These are phyloP conservation scores for Actinia tenebrosa DNA, from an alignment of 64 coral and sea anemone species.

Conservation along the genomic window DNA sequence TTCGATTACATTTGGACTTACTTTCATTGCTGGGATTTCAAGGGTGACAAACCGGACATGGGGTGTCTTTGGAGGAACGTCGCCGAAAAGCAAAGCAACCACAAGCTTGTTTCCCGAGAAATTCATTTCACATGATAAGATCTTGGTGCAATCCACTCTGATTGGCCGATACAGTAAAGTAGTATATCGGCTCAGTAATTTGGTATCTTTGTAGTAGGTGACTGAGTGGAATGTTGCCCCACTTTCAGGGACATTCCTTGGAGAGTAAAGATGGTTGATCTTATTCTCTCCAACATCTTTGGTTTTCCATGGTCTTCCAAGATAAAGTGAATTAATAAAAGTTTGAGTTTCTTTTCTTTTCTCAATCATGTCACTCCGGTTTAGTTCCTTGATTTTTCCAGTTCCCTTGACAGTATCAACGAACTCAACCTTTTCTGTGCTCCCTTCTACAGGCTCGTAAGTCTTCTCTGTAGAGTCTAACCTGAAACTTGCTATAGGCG, in stretches of 20 bases:
- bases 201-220: conserved; percentile 27
- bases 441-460: conserved; percentile 49
- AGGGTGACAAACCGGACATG: conserved; percentile 59
- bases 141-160: conserved; percentile 34
- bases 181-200: conserved; percentile 43
- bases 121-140: conserved; percentile 51
- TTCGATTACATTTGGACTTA: conserved; percentile 56
- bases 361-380: conserved; percentile 54
- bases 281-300: conserved; percentile 32
- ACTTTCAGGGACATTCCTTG: conserved; percentile 66
- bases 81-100: conserved; percentile 61
- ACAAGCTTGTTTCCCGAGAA: conserved; percentile 64
- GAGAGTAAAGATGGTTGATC: conserved; percentile 48
- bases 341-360: conserved; percentile 58
- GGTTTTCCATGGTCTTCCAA: conserved; percentile 70
- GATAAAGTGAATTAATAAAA: conserved; percentile 54
- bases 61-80: conserved; percentile 42
- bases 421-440: conserved; percentile 64
- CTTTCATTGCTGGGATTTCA: conserved; percentile 34
- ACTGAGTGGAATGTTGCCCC: conserved; percentile 69
- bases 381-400: conserved; percentile 34
- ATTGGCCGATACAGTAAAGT: conserved; percentile 58
- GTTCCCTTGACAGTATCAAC: conserved; percentile 62
- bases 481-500: conserved; percentile 60
- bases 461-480: conserved; percentile 67